Evolutionary conservation across 2,888 invertebrate genomes (phyloP).

Genomic region (Onchidella celtica): DNA sequence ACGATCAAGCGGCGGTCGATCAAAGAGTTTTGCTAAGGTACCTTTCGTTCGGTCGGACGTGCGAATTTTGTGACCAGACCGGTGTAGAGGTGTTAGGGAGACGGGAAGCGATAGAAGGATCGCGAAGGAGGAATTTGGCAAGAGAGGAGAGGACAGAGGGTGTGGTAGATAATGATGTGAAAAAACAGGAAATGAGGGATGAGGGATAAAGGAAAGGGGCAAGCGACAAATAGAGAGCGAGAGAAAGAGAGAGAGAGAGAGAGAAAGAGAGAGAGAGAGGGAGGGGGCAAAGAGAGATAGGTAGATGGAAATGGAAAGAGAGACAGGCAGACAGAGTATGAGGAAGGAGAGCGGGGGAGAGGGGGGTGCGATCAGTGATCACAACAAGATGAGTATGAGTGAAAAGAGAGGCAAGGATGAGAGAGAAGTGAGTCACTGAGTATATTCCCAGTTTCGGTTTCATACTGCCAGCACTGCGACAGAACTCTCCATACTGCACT

Average conservation of each 20-base stretch:
- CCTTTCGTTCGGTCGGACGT: too few relatives aligned
- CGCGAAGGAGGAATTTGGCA: not conserved
- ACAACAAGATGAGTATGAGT: not conserved
- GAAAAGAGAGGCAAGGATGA: too few relatives aligned
- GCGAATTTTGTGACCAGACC: too few relatives aligned
- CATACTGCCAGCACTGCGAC: too few relatives aligned
- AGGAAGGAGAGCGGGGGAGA: slow-evolving; percentile 14
- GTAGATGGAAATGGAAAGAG: slow-evolving; percentile 10
- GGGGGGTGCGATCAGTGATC: not conserved
- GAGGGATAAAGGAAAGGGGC: not conserved
- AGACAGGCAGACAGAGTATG: too few relatives aligned
- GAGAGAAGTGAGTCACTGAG: too few relatives aligned
- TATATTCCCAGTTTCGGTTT: too few relatives aligned
- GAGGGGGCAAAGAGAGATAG: not conserved
- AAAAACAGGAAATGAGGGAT: slow-evolving; percentile 11
- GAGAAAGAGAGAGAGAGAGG: not conserved
- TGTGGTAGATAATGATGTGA: not conserved
- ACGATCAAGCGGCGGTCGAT: too few relatives aligned
- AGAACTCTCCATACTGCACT: too few relatives aligned
- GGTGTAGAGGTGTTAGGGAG: too few relatives aligned
- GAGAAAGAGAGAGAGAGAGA: not conserved
- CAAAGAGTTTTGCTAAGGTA: too few relatives aligned
- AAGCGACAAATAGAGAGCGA: not conserved
- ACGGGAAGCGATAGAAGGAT: too few relatives aligned
- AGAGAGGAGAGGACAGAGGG: not conserved